Evolutionary conservation across 2,888 invertebrate genomes (phyloP), one percentile per base, ranked within the genome.

Genomic region (Drosophila aldrichi): DNA sequence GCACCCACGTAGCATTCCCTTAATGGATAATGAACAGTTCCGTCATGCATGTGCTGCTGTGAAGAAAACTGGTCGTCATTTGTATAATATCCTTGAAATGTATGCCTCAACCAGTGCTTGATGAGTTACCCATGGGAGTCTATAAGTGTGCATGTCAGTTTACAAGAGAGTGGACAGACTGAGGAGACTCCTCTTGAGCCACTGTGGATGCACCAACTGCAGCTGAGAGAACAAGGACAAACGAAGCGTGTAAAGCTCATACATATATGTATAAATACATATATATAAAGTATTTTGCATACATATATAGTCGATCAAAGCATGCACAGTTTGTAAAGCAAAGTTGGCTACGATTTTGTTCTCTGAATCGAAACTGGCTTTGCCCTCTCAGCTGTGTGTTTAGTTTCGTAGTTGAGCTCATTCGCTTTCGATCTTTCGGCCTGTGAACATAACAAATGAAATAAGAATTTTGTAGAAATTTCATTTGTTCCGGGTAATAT

Each of bases 391-490:
- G 54, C 63, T 62, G 12, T 0, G 25, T 14, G 12, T 41, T n/a
- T 16, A n/a, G 4, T 55, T 41, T 20, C 8, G 14, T 6, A 41
- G 18, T 14, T 12, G 16, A 20, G 20, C 52, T 69, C 51, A 69
- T 59, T 69, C 36, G 9, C 16, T 43, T 22, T 18, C 32, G n/a
- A 62, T 20, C 12, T 52, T 49, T 56, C 49, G 49, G 41, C n/a
- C 10, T 14, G 44, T 40, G 20, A 56, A 48, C 74, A 73, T 16
- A 22, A 22, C 20, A n/a, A 44, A 44, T 63, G 61, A 38, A 18
- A 25, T 48, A 25, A 46, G 16, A 60, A 38, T 54, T 22, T 18
- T 48, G 2, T 1, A n/a, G 14, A 29, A 29, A 20, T 12, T 32
- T 56, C 32, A 48, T 29, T 40, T 49, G 9, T 43, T 14, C 4